Base-by-base conservation (phyloP, 2,113 vertebrate species). In the Xenopus tropicalis region DNA sequence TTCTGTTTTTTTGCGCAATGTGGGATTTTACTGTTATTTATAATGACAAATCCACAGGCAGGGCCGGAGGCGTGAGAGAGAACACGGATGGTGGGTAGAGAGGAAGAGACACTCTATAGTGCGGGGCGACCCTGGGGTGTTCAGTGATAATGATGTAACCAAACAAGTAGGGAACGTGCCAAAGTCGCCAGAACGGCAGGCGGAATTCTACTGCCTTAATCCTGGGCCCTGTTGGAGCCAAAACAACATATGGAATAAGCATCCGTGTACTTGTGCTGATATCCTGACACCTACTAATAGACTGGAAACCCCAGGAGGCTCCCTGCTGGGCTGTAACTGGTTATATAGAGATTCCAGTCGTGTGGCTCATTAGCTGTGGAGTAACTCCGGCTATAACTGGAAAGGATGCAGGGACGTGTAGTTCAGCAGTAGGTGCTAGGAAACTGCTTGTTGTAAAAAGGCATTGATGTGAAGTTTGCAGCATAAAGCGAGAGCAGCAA, bases 21-120 rank as follows among this genome's bases (percentile, higher is more conserved):
- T 48, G 24, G 44, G 58, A 24, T 51, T n/a, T 20, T 22, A 12
- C 20, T 23, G 21, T 61, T 46, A 70, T 23, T 16, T 46, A 44
- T 61, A 51, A 62, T 71, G 58, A 61, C 57, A 48, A 61, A 61
- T 61, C 69, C 69, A 25, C 69, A n/a, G 21, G 43, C 69, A 22
- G 69, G 22, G 14, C 11, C 11, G 11, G 21, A 22, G 69, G 48
- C 24, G 14, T 24, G 17, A 19, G 48, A 20, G 24, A 19, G 43
- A 13, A 21, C 6, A 20, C 1, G 42, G 42, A 70, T 22, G 42
- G 44, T 14, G 46, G 16, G 14, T 48, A 37, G 42, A 11, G 56
- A 59, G 12, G 14, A 70, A 13, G 11, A 7, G 67, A 16, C 11
- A 43, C 17, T 59, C 17, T 23, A 14, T 17, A 59, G n/a, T n/a